Evolutionary conservation across 2,888 invertebrate genomes (phyloP).

Genomic region (Fabriciana adippe): DNA sequence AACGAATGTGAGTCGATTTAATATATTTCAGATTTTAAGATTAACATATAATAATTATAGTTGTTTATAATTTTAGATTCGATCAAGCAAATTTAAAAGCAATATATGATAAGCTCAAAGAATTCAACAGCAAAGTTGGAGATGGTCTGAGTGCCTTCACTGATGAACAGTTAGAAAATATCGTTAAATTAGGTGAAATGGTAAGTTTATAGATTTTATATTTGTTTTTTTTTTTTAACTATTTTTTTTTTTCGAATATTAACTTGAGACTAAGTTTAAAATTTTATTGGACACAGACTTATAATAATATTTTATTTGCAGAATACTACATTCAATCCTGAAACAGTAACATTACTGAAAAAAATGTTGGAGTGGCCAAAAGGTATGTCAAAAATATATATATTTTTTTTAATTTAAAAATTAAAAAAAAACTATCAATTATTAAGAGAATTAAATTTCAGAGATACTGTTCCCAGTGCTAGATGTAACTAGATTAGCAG

Average conservation of each 20-base stretch:
- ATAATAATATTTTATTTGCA: constrained; percentile 44
- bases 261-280: no score
- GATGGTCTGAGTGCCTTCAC: constrained; percentile 77
- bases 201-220: constrained; percentile 48
- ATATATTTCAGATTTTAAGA: no score
- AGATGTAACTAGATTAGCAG: constrained; percentile 92
- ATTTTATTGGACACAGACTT: not conserved
- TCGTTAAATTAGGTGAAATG: constrained; percentile 85
- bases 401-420: no score
- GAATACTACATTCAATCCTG: constrained; percentile 66
- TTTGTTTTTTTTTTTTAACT: no score
- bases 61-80: constrained; percentile 80
- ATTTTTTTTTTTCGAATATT: not conserved
- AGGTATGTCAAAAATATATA: constrained; percentile 73
- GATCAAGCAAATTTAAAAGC: constrained; percentile 89
- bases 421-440: no score
- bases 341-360: constrained; percentile 81
- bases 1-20: no score
- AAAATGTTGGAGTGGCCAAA: constrained; percentile 87
- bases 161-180: constrained; percentile 81
- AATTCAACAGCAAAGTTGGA: constrained; percentile 86
- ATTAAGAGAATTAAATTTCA: constrained; percentile 50
- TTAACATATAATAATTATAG: no score
- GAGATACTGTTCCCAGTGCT: constrained; percentile 94
- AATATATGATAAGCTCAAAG: constrained; percentile 87